These are phyloP conservation scores for Theropithecus gelada DNA, from an alignment of 2,113 vertebrate species.

Conservation along the genomic window DNA sequence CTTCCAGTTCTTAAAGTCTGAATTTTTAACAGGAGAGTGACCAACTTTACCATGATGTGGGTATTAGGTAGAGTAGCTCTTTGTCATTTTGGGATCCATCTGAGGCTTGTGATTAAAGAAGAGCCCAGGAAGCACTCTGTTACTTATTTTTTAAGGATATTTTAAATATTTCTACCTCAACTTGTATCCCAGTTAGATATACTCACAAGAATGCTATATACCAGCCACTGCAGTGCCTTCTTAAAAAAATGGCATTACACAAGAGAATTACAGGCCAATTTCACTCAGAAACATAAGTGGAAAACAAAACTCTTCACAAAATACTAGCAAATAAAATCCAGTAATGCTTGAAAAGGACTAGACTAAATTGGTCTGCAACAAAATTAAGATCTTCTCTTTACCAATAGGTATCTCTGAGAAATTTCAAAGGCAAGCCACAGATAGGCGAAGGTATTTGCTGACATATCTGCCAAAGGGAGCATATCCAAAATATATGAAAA, in stretches of 20 bases:
- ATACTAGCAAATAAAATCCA: not conserved
- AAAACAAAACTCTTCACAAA: not conserved
- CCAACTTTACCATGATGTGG: not conserved
- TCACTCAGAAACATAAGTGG: not conserved
- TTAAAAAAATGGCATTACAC: not conserved
- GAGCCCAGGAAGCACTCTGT: not conserved
- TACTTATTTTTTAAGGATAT: not conserved
- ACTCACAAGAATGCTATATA: not conserved
- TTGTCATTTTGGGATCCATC: not conserved
- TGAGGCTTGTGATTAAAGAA: not conserved
- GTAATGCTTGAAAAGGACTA: not conserved
- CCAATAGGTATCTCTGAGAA: not conserved
- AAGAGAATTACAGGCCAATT: not conserved
- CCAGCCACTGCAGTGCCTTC: not conserved
- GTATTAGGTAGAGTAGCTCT: not conserved
- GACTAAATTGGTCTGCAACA: not conserved
- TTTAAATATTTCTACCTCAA: slow-evolving; percentile 26
- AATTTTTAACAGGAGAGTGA: not conserved
- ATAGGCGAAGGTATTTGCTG: not conserved
- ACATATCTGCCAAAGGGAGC: not conserved
- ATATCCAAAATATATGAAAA: slow-evolving; percentile 17
- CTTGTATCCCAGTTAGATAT: not conserved
- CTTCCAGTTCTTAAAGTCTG: not conserved
- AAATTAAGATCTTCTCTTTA: not conserved
- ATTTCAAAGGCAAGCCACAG: not conserved